Percentiles rank a stretch among this genome's conserved stretches.
These are phyloP conservation scores for Mya arenaria DNA, from an alignment of 1,140 invertebrate species.

Conservation along the genomic window DNA sequence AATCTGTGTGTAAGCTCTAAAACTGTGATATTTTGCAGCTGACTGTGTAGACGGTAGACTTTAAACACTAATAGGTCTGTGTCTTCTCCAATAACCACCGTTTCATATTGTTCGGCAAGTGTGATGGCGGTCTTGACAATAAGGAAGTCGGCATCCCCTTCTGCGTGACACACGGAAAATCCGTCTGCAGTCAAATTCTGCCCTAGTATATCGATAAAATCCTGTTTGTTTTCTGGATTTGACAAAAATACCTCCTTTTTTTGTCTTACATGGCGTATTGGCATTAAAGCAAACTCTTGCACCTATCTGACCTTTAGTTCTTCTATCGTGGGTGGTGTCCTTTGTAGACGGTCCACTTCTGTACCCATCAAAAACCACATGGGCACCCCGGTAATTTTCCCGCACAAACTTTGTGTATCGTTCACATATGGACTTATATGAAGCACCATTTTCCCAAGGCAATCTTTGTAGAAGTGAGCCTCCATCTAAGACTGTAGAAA, in stretches of 20 bases:
- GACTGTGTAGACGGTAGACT: too few species aligned
- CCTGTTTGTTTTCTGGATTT: slow-evolving; percentile 36
- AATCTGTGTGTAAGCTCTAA: too few species aligned
- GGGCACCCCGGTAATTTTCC: not conserved
- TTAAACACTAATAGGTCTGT: too few species aligned
- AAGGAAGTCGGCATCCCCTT: slow-evolving; percentile 30
- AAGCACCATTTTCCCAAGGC: slow-evolving; percentile 18
- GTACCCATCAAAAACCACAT: slow-evolving; percentile 42
- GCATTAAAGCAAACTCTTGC: not conserved
- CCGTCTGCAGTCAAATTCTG: not conserved
- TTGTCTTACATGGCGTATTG: not conserved
- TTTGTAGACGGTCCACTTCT: slow-evolving; percentile 9
- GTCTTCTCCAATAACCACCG: slow-evolving; percentile 26
- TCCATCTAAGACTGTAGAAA: too few species aligned
- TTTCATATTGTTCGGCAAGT: not conserved
- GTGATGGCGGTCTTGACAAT: slow-evolving; percentile 29
- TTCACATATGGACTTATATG: not conserved
- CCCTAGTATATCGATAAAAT: slow-evolving; percentile 5
- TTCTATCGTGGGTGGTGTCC: slow-evolving; percentile 30
- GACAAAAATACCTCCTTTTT: slow-evolving; percentile 22
- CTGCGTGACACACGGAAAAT: not conserved
- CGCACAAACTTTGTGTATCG: slow-evolving; percentile 23
- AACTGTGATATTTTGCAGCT: too few species aligned
- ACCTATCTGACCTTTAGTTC: not conserved
- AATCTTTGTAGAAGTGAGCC: slow-evolving; percentile 46